Base-by-base conservation (phyloP, 2,797 vertebrate genomes). In the Cyclopterus lumpus region DNA sequence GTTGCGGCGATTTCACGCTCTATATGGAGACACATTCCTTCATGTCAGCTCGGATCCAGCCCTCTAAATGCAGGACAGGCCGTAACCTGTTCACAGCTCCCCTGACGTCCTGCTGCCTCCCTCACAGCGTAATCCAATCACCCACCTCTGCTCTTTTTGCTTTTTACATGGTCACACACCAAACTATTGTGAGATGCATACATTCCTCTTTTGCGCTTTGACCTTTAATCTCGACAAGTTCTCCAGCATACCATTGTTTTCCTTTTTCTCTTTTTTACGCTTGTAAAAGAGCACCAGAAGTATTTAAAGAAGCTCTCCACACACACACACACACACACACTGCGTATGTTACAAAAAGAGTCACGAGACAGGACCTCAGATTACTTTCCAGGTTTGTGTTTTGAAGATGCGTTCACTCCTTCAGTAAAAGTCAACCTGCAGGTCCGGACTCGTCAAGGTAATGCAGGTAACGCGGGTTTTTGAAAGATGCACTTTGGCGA, bases 21-120 rank as follows among this genome's bases (percentile, higher is more conserved):
- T 42, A 40, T 28, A 79, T 65, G 67, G 65, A 88, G 84, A 89
- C 73, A n/a, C 89, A 90, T 93, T 92, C 90, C 89, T 86, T 11
- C 66, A n/a, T 82, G 88, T 90, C 80, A 80, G 89, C 79, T 84
- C 38, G 67, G 82, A 85, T 76, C 73, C 79, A 71, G 67, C 14
- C 38, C 73, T 79, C 38, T 62, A 69, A 89, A 83, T 26, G 68
- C 84, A 78, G 82, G 84, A 86, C 91, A 89, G 84, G 92, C 80
- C 79, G 20, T 73, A 86, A 91, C 92, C 84, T 90, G 92, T 62
- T 78, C 73, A 10, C 80, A 11, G 71, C 79, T 73, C 72, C 28
- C 1, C 78, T 77, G 70, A 75, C 74, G 84, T 73, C 73, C 76
- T 51, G 60, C 79, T 55, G 36, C 72, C 48, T 67, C 59, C 42